phyloP scores from a whole-genome alignment of 35 echinoderm and acorn worm genomes.

The Stichopus chloronotus region DNA sequence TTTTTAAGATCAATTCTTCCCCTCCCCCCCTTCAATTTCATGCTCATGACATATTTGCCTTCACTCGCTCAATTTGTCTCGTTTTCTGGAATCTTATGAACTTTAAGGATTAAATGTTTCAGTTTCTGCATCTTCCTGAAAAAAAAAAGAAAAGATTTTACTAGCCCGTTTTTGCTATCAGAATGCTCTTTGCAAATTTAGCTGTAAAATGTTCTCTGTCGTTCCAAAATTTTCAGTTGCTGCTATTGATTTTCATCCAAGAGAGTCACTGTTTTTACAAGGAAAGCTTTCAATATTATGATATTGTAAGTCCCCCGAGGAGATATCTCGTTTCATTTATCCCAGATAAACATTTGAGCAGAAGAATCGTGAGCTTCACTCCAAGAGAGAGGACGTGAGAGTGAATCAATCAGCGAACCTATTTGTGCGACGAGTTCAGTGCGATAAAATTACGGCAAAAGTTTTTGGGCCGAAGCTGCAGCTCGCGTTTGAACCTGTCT shows the following conservation, averaged over 20 bases:
- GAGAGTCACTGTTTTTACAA: slow-evolving; percentile 3
- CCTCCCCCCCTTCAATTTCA: background rate
- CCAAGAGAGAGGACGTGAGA: background rate
- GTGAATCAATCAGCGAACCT: slow-evolving; percentile 7
- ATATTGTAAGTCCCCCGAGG: background rate
- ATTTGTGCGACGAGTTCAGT: background rate
- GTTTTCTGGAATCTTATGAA: too few relatives aligned
- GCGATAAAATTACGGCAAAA: background rate
- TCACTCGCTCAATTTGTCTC: background rate
- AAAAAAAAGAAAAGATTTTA: background rate
- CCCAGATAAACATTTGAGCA: background rate
- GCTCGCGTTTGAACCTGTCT: too few relatives aligned
- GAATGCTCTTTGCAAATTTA: background rate
- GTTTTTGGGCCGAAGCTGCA: too few relatives aligned
- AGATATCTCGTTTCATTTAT: background rate
- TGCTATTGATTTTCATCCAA: background rate
- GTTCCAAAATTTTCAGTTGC: background rate
- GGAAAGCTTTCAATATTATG: slow-evolving; percentile 17
- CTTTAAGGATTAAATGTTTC: too few relatives aligned
- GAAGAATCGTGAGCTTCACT: background rate
- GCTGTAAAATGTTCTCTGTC: background rate
- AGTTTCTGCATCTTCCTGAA: too few relatives aligned
- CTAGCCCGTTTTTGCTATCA: background rate
- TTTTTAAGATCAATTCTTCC: background rate
- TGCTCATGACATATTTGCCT: background rate